Percentiles rank a stretch among this genome's conserved stretches.
phyloP scores from a whole-genome alignment of 2,113 vertebrate species.

The Syngnathoides biaculeatus region DNA sequence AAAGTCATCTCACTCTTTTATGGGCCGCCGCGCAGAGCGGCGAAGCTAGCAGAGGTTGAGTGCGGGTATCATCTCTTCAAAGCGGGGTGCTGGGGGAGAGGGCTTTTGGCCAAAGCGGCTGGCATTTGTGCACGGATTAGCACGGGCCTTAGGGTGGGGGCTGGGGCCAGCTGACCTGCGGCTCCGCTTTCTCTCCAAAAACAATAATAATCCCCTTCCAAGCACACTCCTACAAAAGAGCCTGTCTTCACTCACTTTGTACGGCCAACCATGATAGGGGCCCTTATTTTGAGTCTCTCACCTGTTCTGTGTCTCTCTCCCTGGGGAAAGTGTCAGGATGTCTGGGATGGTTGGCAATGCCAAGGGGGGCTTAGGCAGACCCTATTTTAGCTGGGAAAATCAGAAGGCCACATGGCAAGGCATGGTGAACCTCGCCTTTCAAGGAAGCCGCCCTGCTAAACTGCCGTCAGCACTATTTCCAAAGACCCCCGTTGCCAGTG shows the following conservation, averaged over 20 bases:
- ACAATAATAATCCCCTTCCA: slow-evolving; percentile 77
- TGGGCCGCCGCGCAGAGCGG: slow-evolving; percentile 38
- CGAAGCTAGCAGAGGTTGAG: slow-evolving; percentile 49
- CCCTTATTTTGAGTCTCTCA: slow-evolving; percentile 78
- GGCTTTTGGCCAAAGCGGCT: slow-evolving; percentile 69
- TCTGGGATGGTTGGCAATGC: slow-evolving; percentile 80
- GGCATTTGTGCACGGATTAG: slow-evolving; percentile 76
- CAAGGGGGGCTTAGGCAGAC: slow-evolving; percentile 75
- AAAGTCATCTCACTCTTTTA: slow-evolving; percentile 59
- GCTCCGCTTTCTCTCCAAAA: slow-evolving; percentile 80
- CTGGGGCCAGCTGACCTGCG: slow-evolving; percentile 72
- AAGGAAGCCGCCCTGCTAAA: slow-evolving; percentile 70
- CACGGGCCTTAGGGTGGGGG: slow-evolving; percentile 57
- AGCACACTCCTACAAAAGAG: slow-evolving; percentile 72
- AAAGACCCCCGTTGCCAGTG: slow-evolving; percentile 63
- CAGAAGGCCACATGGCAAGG: slow-evolving; percentile 75
- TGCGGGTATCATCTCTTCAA: slow-evolving; percentile 78
- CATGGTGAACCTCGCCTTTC: slow-evolving; percentile 75
- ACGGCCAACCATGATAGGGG: slow-evolving; percentile 49
- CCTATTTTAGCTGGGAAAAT: slow-evolving; percentile 82
- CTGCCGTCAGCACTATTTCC: slow-evolving; percentile 77
- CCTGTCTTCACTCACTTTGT: slow-evolving; percentile 77
- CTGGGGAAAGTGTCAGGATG: slow-evolving; percentile 80
- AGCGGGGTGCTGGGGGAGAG: slow-evolving; percentile 59
- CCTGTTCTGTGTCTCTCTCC: slow-evolving; percentile 78